Evolutionary conservation across 2,888 invertebrate species (phyloP), one percentile per base, ranked within the genome.

Genomic region (Deilephila porcellus): DNA sequence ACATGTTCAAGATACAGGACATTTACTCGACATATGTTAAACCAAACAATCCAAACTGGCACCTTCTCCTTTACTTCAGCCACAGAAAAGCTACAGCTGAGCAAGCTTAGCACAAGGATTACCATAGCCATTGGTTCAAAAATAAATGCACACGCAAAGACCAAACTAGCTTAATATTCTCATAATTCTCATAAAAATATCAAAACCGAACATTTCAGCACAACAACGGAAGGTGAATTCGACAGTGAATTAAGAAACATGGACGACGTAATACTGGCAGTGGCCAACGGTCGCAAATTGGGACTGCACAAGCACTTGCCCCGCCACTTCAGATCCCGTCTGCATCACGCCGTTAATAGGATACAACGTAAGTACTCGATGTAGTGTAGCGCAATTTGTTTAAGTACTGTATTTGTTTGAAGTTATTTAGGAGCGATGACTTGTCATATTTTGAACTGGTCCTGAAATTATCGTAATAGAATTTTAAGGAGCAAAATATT

Each of bases 241-340:
- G 91, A 85, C 72, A 80, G 81, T 2, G 86, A 86, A 0, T 83
- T 93, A 0, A 85, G 80, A 52, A 93, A 81, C 56, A 92, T 94
- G 92, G 94, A 94, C 25, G 94, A 94, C 19, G 93, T 93, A 0
- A 93, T 94, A 0, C 76, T 94, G 3, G 94, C 94, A 0, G 94
- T 94, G 1, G 94, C 94, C 17, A 88, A 88, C 3, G 94, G 94
- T 8, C 86, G 83, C n/a, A 90, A 86, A 34, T 76, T 93, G 62
- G 94, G 94, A 0, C 83, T 93, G 1, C 90, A 90, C 4, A 91
- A 91, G 73, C 93, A 92, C 74, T 83, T 94, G 25, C 93, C 94
- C 0, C 85, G 94, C n/a, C 94, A 94, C 78, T 94, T 94, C 80
- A 86, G 92, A 56, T 93, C 93, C 0, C 84, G 94, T 2, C 82